Conservation (phyloP, 2,797 vertebrate species). For the Phoeniculus purpureus region DNA sequence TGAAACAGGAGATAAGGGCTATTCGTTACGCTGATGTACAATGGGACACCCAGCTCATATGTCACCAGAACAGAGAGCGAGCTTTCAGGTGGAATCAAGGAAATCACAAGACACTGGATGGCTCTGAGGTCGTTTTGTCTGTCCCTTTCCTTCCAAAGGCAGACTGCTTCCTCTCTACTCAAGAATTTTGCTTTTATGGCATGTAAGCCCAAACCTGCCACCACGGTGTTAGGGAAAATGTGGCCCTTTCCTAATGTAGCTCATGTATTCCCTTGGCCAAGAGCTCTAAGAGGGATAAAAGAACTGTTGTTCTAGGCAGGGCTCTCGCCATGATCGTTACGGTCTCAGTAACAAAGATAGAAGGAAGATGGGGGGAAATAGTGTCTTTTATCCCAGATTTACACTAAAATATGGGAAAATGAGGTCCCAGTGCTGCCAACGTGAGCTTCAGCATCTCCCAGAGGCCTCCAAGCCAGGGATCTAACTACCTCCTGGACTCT, state of each 20-base stretch:
- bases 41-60: slow-evolving; percentile 15
- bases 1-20: slow-evolving; percentile 31
- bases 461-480: background rate
- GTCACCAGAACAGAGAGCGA: slow-evolving; percentile 26
- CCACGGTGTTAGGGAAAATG: background rate
- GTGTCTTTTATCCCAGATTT: background rate
- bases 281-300: background rate
- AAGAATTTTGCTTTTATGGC: background rate
- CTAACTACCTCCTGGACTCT: background rate
- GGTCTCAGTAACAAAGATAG: background rate
- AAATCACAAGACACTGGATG: background rate
- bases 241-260: background rate
- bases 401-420: background rate
- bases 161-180: background rate
- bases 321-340: background rate
- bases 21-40: slow-evolving; percentile 57
- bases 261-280: background rate
- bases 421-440: background rate
- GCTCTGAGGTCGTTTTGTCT: background rate
- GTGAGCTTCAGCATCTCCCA: background rate
- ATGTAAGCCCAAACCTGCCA: rapidly evolving
- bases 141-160: background rate
- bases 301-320: background rate
- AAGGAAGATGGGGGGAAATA: background rate
- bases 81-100: background rate